Percentiles rank a stretch among this genome's conserved stretches.
phyloP scores from a whole-genome alignment of 2,113 vertebrate species.

The Etia nguti region DNA sequence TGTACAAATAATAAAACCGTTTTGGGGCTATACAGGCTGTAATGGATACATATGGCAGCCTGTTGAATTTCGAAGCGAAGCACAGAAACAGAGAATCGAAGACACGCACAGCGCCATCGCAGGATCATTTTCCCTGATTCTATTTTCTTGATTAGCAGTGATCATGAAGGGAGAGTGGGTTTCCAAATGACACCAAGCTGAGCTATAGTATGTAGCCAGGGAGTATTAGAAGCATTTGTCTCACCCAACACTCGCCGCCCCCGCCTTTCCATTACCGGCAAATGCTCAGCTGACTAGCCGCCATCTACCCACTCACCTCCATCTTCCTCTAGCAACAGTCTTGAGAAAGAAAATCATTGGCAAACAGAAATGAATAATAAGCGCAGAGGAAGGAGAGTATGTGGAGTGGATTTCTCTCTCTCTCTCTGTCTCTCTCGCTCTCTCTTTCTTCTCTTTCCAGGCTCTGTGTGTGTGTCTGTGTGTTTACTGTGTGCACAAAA shows the following conservation, averaged over 20 bases:
- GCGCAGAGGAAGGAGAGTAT: constrained; percentile 1
- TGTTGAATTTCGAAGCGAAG: not conserved
- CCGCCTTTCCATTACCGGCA: constrained; percentile 64
- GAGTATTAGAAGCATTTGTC: constrained; percentile 60
- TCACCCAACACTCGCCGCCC: constrained; percentile 41
- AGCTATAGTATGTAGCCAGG: constrained; percentile 6
- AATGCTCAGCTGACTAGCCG: constrained; percentile 59
- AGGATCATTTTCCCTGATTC: constrained; percentile 28
- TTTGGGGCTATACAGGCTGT: not conserved
- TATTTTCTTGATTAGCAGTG: constrained; percentile 49
- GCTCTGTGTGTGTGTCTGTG: not conserved
- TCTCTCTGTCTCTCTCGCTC: not conserved
- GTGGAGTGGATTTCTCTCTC: not conserved
- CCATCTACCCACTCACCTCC: constrained; percentile 35
- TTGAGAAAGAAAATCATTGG: constrained; percentile 49
- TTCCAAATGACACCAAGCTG: constrained; percentile 55
- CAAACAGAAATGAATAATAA: constrained; percentile 55
- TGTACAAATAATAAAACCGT: constrained; percentile 5
- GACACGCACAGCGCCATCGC: not conserved
- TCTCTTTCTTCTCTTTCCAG: not conserved
- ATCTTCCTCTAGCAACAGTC: constrained; percentile 29
- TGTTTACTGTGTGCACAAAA: not conserved
- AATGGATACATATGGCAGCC: not conserved
- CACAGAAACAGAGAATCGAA: constrained; percentile 4
- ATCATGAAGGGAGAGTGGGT: constrained; percentile 22